phyloP scores from a whole-genome alignment of 2,797 vertebrate genomes.

The Florisuga fusca region DNA sequence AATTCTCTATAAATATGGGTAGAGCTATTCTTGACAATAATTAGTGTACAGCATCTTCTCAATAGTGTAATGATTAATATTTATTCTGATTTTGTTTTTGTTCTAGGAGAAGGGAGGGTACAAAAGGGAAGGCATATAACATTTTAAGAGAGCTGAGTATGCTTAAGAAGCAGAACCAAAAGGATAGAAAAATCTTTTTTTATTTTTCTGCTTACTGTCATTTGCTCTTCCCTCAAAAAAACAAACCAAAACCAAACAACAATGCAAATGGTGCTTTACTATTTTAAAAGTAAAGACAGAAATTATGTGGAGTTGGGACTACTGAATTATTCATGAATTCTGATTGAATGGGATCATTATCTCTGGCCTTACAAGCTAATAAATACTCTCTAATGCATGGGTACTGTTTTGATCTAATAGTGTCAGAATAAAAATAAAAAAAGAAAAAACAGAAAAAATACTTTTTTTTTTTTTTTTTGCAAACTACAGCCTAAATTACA shows the following conservation, averaged over 20 bases:
- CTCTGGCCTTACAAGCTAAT: constrained; percentile 82
- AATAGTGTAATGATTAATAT: constrained; percentile 58
- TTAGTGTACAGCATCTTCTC: constrained; percentile 40
- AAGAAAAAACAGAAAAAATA: neutral
- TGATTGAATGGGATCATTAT: constrained; percentile 85
- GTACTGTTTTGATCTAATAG: constrained; percentile 83
- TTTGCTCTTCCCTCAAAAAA: constrained; percentile 56
- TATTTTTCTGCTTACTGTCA: constrained; percentile 71
- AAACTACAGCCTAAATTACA: constrained; percentile 71
- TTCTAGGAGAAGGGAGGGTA: constrained; percentile 14
- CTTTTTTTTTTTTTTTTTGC: constrained; percentile 58
- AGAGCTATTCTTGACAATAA: constrained; percentile 60
- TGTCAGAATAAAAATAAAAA: constrained; percentile 50
- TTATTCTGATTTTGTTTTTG: constrained; percentile 55
- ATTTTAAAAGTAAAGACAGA: constrained; percentile 80
- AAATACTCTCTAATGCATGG: constrained; percentile 82
- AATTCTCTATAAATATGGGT: constrained; percentile 56
- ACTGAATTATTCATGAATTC: constrained; percentile 82
- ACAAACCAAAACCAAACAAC: neutral
- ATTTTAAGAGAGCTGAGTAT: neutral
- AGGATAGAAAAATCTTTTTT: constrained; percentile 48
- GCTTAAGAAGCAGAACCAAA: constrained; percentile 30
- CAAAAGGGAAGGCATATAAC: neutral
- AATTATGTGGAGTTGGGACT: constrained; percentile 81
- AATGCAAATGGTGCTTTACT: constrained; percentile 76